phyloP scores from a whole-genome alignment of 2,888 invertebrate genomes.

The Amphipoea oculea region DNA sequence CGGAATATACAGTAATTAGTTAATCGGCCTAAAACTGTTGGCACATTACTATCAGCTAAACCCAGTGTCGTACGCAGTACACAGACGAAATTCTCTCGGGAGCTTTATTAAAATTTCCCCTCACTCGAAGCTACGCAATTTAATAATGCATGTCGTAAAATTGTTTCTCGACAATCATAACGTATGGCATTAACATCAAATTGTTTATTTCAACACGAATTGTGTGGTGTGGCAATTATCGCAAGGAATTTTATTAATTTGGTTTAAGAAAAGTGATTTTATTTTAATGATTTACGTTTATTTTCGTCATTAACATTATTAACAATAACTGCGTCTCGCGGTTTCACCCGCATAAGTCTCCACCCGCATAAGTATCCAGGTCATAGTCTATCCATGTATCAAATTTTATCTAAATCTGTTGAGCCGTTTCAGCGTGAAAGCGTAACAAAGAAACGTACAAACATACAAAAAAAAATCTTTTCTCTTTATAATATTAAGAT shows the following conservation, averaged over 20 bases:
- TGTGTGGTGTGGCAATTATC: constrained; percentile 42
- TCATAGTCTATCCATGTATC: neutral
- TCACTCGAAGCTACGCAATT: constrained; percentile 72
- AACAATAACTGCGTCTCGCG: neutral
- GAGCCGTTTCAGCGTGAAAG: too few relatives aligned
- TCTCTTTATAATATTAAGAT: too few relatives aligned
- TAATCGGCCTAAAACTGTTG: constrained; percentile 46
- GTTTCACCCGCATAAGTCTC: neutral
- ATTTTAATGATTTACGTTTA: neutral
- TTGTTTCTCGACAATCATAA: constrained; percentile 68
- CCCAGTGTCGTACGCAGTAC: constrained; percentile 54
- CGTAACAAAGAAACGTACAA: too few relatives aligned
- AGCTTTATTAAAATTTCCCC: constrained; percentile 78
- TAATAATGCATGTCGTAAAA: constrained; percentile 79
- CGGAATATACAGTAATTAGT: constrained; percentile 54
- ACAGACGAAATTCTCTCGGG: constrained; percentile 60
- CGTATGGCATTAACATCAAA: constrained; percentile 63
- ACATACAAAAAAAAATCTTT: too few relatives aligned
- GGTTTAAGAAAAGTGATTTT: constrained; percentile 3
- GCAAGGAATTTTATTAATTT: constrained; percentile 22
- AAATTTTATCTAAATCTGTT: too few relatives aligned
- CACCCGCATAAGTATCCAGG: neutral
- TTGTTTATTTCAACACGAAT: constrained; percentile 55
- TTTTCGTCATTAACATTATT: neutral
- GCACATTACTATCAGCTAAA: constrained; percentile 62